Evolutionary conservation across 2,888 invertebrate species (phyloP).

Genomic region (Zele albiditarsus): DNA sequence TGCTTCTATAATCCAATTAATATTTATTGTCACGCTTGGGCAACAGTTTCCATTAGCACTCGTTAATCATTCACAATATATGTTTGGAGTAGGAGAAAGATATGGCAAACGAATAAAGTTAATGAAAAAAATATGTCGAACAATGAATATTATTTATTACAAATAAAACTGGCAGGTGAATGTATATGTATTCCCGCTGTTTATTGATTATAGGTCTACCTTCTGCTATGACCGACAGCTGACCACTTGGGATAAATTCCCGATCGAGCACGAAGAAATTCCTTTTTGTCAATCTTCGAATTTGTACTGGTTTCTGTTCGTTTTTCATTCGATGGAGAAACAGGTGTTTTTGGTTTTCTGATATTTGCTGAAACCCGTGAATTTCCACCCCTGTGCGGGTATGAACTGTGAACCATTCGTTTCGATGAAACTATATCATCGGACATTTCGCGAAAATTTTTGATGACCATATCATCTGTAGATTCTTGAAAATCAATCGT

Average conservation of each 20-base stretch:
- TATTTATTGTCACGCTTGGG: not conserved
- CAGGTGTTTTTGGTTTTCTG: not conserved
- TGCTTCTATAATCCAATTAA: not conserved
- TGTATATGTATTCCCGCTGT: not conserved
- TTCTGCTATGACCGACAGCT: not conserved
- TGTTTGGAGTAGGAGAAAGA: not conserved
- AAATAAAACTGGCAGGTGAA: not conserved
- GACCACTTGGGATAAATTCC: not conserved
- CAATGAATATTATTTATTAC: not conserved
- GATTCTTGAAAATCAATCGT: slow-evolving; percentile 19
- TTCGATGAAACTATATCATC: not conserved
- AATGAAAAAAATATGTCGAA: not conserved
- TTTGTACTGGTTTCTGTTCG: not conserved
- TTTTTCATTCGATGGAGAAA: not conserved
- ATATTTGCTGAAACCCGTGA: not conserved
- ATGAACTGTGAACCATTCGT: not conserved
- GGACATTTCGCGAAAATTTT: not conserved
- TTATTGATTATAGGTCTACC: slow-evolving; percentile 24
- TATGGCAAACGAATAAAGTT: not conserved
- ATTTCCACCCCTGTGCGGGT: not conserved
- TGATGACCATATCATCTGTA: not conserved
- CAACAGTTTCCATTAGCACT: not conserved
- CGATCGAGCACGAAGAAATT: not conserved
- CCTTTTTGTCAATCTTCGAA: slow-evolving; percentile 18
- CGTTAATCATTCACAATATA: not conserved